Percentiles rank a stretch among this genome's conserved stretches.
Evolutionary conservation across 2,797 vertebrate genomes (phyloP).

Genomic region (Paguma larvata): DNA sequence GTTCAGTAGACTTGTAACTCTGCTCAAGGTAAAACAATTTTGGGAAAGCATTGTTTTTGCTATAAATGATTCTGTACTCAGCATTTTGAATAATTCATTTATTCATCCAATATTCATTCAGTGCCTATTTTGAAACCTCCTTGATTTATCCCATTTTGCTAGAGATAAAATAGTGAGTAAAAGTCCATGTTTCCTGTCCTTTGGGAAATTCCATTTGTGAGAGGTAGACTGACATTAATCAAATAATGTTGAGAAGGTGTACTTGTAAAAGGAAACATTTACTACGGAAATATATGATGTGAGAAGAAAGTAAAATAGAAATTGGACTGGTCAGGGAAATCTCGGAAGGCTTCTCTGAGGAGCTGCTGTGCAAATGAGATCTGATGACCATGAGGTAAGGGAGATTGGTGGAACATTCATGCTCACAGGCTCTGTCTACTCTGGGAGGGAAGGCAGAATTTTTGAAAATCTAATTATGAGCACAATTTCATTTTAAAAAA

Average conservation of each 20-base stretch:
- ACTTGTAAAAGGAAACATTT: not conserved
- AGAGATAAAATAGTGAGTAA: not conserved
- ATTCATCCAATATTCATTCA: slow-evolving; percentile 56
- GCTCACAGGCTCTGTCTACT: not conserved
- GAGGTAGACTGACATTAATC: not conserved
- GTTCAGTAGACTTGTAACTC: not conserved
- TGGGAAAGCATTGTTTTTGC: slow-evolving; percentile 22
- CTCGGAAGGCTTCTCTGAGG: not conserved
- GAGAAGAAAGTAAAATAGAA: not conserved
- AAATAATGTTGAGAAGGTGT: not conserved
- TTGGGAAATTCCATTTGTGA: slow-evolving; percentile 4
- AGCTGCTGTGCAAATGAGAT: not conserved
- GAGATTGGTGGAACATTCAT: accelerated
- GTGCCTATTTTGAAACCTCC: slow-evolving; percentile 33
- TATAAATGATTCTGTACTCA: slow-evolving; percentile 18
- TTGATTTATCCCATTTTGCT: slow-evolving; percentile 1
- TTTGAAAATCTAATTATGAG: not conserved
- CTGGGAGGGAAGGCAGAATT: not conserved
- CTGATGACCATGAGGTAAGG: not conserved
- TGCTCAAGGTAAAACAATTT: slow-evolving; percentile 39
- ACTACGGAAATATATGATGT: not conserved
- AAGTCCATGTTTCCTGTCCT: not conserved
- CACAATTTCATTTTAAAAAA: not conserved
- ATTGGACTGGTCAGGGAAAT: not conserved
- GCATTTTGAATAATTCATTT: slow-evolving; percentile 64